Evolutionary conservation across 1,140 invertebrate species (phyloP).

Genomic region (Orchestia grillus): DNA sequence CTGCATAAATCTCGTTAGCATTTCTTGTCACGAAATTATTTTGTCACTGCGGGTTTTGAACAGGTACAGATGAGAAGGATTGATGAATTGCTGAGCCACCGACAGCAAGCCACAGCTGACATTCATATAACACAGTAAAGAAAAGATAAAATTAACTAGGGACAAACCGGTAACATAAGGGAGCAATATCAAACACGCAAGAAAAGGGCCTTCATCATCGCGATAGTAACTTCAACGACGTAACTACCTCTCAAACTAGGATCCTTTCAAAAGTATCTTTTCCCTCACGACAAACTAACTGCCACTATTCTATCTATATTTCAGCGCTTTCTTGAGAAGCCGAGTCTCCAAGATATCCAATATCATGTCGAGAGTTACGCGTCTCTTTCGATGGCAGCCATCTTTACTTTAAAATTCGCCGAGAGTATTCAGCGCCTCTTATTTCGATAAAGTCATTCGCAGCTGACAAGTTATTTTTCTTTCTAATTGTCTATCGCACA

Average conservation of each 20-base stretch:
- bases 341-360: not conserved
- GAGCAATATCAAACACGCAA: not conserved
- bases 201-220: not conserved
- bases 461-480: conserved; percentile 40
- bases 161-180: not conserved
- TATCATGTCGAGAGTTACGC: not conserved
- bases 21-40: too few species aligned
- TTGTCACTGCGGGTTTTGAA: too few species aligned
- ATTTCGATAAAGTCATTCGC: conserved; percentile 32
- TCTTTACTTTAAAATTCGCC: not conserved
- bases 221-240: not conserved
- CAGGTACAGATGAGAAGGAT: too few species aligned
- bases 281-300: not conserved
- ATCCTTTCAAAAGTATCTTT: not conserved
- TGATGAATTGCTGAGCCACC: too few species aligned
- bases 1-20: too few species aligned
- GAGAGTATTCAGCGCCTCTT: not conserved
- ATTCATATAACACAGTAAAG: not conserved
- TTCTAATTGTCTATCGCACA: conserved; percentile 6
- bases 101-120: too few species aligned
- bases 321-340: not conserved
- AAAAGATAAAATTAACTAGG: not conserved
- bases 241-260: not conserved
- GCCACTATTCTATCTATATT: not conserved
- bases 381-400: not conserved